These are phyloP conservation scores for Megalonaias nervosa DNA, from an alignment of 1,140 invertebrate genomes.

Conservation along the genomic window DNA sequence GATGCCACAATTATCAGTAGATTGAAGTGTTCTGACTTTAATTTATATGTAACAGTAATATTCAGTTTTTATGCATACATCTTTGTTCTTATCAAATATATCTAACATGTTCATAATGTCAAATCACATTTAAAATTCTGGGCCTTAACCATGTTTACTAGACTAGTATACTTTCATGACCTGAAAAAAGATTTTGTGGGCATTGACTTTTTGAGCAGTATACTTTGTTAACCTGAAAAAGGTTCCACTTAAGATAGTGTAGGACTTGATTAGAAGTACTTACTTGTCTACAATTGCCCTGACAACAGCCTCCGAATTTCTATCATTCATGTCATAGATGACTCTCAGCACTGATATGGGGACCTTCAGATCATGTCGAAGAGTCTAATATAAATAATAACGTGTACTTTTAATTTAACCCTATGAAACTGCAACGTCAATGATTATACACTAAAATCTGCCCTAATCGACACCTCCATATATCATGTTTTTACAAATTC, in stretches of 20 bases:
- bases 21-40: too few relatives aligned
- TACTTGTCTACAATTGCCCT: conserved; percentile 66
- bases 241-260: not conserved
- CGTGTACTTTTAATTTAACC: not conserved
- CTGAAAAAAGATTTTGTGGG: too few relatives aligned
- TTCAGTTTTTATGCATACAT: too few relatives aligned
- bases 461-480: too few relatives aligned
- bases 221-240: conserved; percentile 5
- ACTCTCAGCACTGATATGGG: conserved; percentile 60
- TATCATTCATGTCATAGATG: conserved; percentile 65
- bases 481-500: too few relatives aligned
- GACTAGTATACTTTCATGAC: too few relatives aligned
- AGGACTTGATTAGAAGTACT: conserved; percentile 22
- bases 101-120: too few relatives aligned
- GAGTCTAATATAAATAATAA: conserved; percentile 48
- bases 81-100: too few relatives aligned
- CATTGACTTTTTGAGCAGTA: not conserved
- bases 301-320: conserved; percentile 55
- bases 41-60: too few relatives aligned
- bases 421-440: too few relatives aligned
- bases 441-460: too few relatives aligned
- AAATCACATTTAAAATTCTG: not conserved
- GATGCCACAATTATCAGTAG: too few relatives aligned
- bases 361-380: conserved; percentile 61
- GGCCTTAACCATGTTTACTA: not conserved